phyloP scores from a whole-genome alignment of 2,888 invertebrate genomes.

The Xylota sylvarum region DNA sequence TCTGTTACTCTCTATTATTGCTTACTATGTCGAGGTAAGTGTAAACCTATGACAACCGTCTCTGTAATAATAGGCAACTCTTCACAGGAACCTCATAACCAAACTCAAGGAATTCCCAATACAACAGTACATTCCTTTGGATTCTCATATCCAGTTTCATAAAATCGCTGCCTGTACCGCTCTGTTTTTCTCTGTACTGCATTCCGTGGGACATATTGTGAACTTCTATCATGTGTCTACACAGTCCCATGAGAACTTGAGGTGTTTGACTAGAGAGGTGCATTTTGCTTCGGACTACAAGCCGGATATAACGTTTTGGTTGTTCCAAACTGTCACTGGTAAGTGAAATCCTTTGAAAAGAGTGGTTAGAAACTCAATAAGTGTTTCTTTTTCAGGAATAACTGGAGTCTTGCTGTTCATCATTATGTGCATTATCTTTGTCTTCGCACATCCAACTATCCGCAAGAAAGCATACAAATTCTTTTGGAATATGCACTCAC shows the following conservation, averaged over 20 bases:
- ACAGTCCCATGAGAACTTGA: slow-evolving; percentile 95
- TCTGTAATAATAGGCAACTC: background rate
- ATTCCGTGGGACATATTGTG: slow-evolving; percentile 97
- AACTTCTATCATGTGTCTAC: slow-evolving; percentile 99
- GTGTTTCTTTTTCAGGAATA: slow-evolving; percentile 86
- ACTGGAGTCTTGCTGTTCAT: slow-evolving; percentile 95
- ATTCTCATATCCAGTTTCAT: slow-evolving; percentile 98
- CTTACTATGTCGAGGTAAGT: slow-evolving; percentile 93
- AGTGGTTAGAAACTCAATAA: background rate
- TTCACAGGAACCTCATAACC: slow-evolving; percentile 95
- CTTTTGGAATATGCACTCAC: slow-evolving; percentile 97
- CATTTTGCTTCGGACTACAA: slow-evolving; percentile 97
- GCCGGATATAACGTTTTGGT: slow-evolving; percentile 97
- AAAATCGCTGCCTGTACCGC: slow-evolving; percentile 98
- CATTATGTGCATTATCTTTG: slow-evolving; percentile 97
- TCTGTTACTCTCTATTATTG: slow-evolving; percentile 95
- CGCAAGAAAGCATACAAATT: slow-evolving; percentile 97
- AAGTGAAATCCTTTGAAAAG: slow-evolving; percentile 74
- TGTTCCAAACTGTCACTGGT: slow-evolving; percentile 97
- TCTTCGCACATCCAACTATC: slow-evolving; percentile 97
- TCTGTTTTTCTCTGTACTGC: slow-evolving; percentile 95
- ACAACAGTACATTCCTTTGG: slow-evolving; percentile 96
- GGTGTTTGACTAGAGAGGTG: slow-evolving; percentile 96
- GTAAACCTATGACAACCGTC: no score
- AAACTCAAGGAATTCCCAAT: slow-evolving; percentile 97